These are phyloP conservation scores for Fissipunctia ypsillon DNA, from an alignment of 2,888 invertebrate species.

Conservation along the genomic window DNA sequence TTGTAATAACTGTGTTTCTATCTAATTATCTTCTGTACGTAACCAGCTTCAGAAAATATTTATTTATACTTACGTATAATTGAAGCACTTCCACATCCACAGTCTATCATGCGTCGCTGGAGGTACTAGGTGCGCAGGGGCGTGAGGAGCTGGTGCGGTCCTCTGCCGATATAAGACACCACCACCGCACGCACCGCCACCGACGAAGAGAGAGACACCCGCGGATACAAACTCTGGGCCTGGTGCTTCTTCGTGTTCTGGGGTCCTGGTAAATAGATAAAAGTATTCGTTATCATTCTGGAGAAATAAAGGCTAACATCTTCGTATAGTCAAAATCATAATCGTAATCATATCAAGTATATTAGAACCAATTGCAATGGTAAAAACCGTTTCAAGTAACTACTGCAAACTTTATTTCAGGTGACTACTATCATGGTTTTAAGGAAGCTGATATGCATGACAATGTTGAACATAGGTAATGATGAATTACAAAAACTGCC, in stretches of 20 bases:
- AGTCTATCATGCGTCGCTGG: constrained; percentile 91
- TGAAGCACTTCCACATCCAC: constrained; percentile 93
- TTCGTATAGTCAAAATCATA: not conserved
- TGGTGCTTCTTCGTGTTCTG: constrained; percentile 85
- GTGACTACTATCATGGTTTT: not conserved
- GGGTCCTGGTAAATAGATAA: constrained; percentile 61
- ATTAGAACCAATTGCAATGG: not conserved
- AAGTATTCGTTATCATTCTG: not conserved
- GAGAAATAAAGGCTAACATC: not conserved
- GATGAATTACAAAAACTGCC: not conserved
- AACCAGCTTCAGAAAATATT: too few relatives aligned
- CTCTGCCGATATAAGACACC: constrained; percentile 90
- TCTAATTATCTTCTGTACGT: not conserved
- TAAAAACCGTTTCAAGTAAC: not conserved
- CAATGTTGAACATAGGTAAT: not conserved
- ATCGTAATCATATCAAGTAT: too few relatives aligned
- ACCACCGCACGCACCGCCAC: constrained; percentile 89
- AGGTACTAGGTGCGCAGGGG: constrained; percentile 90
- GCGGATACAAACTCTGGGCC: constrained; percentile 92
- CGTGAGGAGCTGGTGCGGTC: constrained; percentile 84
- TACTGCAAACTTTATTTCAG: not conserved
- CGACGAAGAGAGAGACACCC: constrained; percentile 91
- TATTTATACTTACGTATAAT: constrained; percentile 90
- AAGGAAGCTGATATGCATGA: too few relatives aligned
- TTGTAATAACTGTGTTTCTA: not conserved